Evolutionary conservation across 2,113 vertebrate species (phyloP).

Genomic region (Menura novaehollandiae): DNA sequence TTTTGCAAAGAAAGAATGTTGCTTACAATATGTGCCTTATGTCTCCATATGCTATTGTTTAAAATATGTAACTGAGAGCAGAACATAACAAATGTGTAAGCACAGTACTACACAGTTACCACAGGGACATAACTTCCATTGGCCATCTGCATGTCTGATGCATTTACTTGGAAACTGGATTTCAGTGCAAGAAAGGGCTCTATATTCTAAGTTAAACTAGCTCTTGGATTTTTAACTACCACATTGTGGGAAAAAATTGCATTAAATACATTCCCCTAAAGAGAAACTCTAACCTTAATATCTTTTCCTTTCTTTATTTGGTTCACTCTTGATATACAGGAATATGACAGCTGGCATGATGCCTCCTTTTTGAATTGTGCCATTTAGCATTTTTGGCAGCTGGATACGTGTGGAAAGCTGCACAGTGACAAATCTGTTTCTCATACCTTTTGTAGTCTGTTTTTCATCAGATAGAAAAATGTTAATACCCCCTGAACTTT

Average conservation of each 20-base stretch:
- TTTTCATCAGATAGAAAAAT: constrained; percentile 5
- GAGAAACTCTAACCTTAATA: not conserved
- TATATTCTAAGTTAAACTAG: not conserved
- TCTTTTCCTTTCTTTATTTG: not conserved
- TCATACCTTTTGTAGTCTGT: constrained; percentile 21
- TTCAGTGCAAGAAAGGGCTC: not conserved
- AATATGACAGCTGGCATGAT: not conserved
- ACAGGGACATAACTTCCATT: not conserved
- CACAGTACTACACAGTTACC: not conserved
- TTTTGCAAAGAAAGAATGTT: not conserved
- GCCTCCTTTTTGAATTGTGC: not conserved
- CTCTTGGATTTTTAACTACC: not conserved
- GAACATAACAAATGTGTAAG: not conserved
- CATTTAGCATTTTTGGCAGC: not conserved
- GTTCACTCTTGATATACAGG: not conserved
- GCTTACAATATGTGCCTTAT: not conserved
- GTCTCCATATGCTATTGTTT: not conserved
- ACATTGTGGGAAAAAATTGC: not conserved
- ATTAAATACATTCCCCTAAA: not conserved
- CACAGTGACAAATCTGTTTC: not conserved
- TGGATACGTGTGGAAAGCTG: not conserved
- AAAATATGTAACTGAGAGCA: not conserved
- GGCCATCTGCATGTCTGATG: not conserved
- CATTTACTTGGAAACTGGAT: not conserved
- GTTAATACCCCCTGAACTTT: not conserved